Base-by-base conservation (phyloP, 2,797 vertebrate species). In the Austrolebias charrua region DNA sequence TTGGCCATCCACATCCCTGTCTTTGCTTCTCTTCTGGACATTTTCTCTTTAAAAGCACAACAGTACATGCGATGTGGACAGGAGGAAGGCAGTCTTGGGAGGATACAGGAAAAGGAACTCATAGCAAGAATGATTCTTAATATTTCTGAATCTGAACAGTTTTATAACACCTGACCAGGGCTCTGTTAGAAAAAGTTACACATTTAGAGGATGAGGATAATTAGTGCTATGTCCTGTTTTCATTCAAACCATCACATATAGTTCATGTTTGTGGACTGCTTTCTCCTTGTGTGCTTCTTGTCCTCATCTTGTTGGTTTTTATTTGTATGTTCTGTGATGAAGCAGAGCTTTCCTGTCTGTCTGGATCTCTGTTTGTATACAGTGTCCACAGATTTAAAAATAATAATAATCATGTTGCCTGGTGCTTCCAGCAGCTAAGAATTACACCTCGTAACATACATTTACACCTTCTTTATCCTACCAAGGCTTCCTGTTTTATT, bases 381-480 rank as follows among this genome's bases (percentile, higher is more conserved):
- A 55, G 51, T 51, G 19, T 63, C 50, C 40, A 18, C 40, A 66
- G 62, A 54, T 66, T 43, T 55, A 73, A 56, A 71, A 33, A 33
- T 3, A 33, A 55, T 68, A 45, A 56, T 6, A 82, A 65, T 55
- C 63, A 44, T 75, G 69, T 63, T 57, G 55, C 67, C 58, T 59
- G 65, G 35, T 72, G 66, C 77, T 72, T 76, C 66, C 80, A 55
- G 73, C 75, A 79, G 75, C 79, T 77, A 79, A 79, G 63, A 82
- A 80, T 85, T 73, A 51, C 80, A 77, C 81, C 66, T 86, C 70
- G 75, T 54, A 75, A 77, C 60, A 83, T 66, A 88, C 84, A 72
- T 71, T 83, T 79, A 85, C 84, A 84, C 84, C 76, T 74, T 86
- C 70, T 70, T 79, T 74, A 78, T 83, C 67, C 65, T 78, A 79